Base-by-base conservation (phyloP, 1,140 invertebrate species). In the Radopholus similis region DNA sequence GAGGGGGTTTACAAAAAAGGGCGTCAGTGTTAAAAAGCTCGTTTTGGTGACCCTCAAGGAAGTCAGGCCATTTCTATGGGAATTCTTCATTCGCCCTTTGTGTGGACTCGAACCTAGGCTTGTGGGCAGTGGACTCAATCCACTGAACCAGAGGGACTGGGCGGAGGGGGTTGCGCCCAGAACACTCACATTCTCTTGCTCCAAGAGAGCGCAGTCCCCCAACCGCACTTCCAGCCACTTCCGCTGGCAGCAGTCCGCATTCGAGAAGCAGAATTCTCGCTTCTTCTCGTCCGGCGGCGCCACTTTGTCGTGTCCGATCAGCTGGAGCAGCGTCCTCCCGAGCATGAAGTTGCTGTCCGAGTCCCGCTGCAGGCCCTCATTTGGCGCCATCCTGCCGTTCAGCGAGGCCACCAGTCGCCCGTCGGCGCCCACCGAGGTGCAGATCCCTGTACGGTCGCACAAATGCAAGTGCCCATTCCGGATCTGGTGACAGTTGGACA, bases 401-500 rank as follows among this genome's bases (percentile, higher is more conserved):
- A 62, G 49, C 49, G 58, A 62, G 44, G n/a, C 26, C 15, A 18
- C 42, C 35, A 62, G 11, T 49, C 58, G 34, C 1, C 58, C 58
- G 9, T 62, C 58, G 18, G 58, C 58, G 1, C 58, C 58, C 42
- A 62, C 58, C 11, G 58, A 62, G n/a, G 23, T 21, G 49, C 58
- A 62, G 4, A 62, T 23, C 9, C 58, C 58, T 13, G 28, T 26
- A 35, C 21, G 23, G 32, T 42, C 37, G 30, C 58, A 62, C 42
- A 62, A 32, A 62, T 40, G 34, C 18, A 49, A 35, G 32, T n/a
- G 15, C 9, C 8, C 44, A 13, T 47, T 18, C 15, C 40, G 58
- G 18, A 62, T 62, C 44, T 62, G 58, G 34, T 62, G 58, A 30
- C 58, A 62, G 44, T 62, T 62, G 6, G 40, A 47, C 18, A 62